Evolutionary conservation across 2,888 invertebrate species (phyloP).

Genomic region (Aplocera efformata): DNA sequence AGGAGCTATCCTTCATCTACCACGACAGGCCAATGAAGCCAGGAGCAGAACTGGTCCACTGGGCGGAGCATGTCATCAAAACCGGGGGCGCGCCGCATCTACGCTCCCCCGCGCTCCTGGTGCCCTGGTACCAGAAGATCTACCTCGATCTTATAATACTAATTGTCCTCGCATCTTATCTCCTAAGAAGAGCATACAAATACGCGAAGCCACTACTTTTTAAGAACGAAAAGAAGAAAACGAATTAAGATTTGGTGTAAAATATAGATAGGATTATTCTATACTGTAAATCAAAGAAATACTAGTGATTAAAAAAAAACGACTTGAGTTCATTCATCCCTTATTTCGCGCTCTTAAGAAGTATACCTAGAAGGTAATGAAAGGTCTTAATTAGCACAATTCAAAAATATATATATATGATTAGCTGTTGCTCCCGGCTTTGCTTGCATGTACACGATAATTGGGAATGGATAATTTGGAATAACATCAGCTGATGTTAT

Average conservation of each 20-base stretch:
- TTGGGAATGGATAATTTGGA: too few species aligned
- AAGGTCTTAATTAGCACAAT: too few species aligned
- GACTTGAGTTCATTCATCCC: too few species aligned
- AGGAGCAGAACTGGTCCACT: conserved; percentile 41
- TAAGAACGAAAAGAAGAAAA: conserved; percentile 9
- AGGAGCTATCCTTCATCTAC: conserved; percentile 40
- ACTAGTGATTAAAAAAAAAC: too few species aligned
- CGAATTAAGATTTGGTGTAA: background rate
- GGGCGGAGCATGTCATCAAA: conserved; percentile 44
- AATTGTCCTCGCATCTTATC: conserved; percentile 8
- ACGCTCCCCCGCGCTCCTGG: conserved; percentile 40
- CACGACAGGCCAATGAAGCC: conserved; percentile 44
- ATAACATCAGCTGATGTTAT: too few species aligned
- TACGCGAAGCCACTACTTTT: conserved; percentile 10
- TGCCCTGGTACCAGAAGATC: conserved; percentile 47
- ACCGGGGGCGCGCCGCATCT: conserved; percentile 45
- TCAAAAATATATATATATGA: too few species aligned
- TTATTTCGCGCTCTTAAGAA: too few species aligned
- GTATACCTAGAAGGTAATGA: too few species aligned
- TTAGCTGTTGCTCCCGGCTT: too few species aligned
- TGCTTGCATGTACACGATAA: too few species aligned
- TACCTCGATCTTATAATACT: conserved; percentile 37
- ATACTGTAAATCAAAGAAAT: too few species aligned
- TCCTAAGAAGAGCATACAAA: conserved; percentile 6
- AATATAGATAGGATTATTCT: background rate